Evolutionary conservation across 2,113 vertebrate species (phyloP).

Genomic region (Eurystomus gularis): DNA sequence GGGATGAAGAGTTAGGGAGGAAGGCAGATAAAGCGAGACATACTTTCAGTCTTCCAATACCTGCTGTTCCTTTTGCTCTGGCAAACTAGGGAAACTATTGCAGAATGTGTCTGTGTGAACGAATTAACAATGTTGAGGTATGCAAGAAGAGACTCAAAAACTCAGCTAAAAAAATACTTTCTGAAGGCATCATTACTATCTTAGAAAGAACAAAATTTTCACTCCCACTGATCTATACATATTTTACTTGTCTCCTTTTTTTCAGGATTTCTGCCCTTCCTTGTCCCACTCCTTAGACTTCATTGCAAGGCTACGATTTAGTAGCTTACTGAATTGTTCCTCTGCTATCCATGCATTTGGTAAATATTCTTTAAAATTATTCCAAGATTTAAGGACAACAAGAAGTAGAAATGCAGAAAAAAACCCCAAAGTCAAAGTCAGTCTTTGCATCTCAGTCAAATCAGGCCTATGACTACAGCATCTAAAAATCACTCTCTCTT

Average conservation of each 20-base stretch:
- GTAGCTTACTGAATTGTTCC: background rate
- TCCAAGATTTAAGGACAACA: background rate
- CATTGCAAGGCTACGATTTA: background rate
- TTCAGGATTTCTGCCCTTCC: background rate
- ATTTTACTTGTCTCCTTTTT: background rate
- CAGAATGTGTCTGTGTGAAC: background rate
- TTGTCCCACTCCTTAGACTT: background rate
- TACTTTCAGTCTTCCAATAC: background rate
- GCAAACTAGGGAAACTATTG: background rate
- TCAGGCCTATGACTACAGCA: background rate
- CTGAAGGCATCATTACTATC: background rate
- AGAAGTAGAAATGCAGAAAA: background rate
- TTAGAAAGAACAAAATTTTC: background rate
- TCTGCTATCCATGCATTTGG: background rate
- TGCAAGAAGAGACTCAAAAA: background rate
- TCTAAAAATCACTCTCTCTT: background rate
- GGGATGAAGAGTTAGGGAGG: background rate
- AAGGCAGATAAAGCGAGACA: background rate
- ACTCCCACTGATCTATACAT: background rate
- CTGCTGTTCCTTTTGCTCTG: background rate
- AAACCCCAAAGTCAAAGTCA: background rate
- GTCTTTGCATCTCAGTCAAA: background rate
- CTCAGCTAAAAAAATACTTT: background rate
- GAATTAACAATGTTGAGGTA: background rate
- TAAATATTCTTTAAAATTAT: background rate